Evolutionary conservation across 2,113 vertebrate species (phyloP), one percentile per base, ranked within the genome.

Genomic region (Dinomys branickii): DNA sequence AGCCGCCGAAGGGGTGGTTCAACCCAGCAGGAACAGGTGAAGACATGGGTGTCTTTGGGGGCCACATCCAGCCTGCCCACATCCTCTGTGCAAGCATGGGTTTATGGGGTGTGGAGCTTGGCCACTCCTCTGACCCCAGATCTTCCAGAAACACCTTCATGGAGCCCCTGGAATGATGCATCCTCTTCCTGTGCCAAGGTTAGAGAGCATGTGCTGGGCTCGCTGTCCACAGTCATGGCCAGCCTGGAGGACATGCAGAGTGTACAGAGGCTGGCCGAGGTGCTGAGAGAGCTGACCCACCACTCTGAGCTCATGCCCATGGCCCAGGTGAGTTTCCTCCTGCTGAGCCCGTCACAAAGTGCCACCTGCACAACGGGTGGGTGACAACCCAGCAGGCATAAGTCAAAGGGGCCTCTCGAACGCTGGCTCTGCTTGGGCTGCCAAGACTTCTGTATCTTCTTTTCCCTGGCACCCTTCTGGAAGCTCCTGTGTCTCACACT

Each of bases 151-250:
- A 84, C 3, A 2, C 20, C 38, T 69, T 52, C 22, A 5, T 17
- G 3, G 82, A 71, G 86, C 11, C 28, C 58, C 63, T 56, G 41
- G 16, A 59, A 77, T 82, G 14, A 69, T 3, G 44, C 7, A 30
- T 77, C 7, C 38, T 82, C 85, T 93, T 91, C 54, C 96, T 80
- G 78, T 98, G 69, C 97, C 93, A 97, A 99, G 99, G 98, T 99
- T 86, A 98, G 99, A 98, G 98, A 99, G 96, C 91, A 96, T 47
- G 99, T 99, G 99, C 96, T 99, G 97, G 98, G 96, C 87, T 99
- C 98, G 77, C 99, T 99, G 97, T 98, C 98, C 47, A 81, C 63
- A 78, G 98, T 99, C 80, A 98, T 98, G 0, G 85, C 98, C 69
- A 24, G 44, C 69, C 59, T 88, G 12, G 99, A 98, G 90, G 99